These are phyloP conservation scores for Pycnonotus jocosus DNA, from an alignment of 2,113 vertebrate species.

Conservation along the genomic window DNA sequence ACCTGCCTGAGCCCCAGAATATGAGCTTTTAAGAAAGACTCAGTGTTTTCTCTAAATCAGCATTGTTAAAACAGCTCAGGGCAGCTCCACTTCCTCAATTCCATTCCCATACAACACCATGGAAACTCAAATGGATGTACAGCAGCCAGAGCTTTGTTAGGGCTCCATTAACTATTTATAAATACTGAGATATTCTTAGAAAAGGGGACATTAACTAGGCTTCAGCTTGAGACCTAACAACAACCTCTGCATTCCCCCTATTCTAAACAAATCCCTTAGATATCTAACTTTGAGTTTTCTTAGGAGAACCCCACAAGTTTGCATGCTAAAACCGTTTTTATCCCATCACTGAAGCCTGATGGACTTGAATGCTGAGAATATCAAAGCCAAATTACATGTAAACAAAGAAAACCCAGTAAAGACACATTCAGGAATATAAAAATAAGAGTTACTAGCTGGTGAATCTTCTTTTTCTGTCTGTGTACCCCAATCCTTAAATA, in stretches of 20 bases:
- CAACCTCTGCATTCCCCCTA: not conserved
- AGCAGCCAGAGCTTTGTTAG: not conserved
- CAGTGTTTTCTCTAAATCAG: not conserved
- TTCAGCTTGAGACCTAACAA: not conserved
- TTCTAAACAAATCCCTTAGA: not conserved
- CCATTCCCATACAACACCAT: not conserved
- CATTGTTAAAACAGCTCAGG: not conserved
- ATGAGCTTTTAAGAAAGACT: not conserved
- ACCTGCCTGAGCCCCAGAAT: not conserved
- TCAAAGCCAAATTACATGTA: not conserved
- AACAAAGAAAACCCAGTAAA: not conserved
- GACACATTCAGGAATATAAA: not conserved
- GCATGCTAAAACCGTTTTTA: not conserved
- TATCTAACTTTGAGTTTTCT: not conserved
- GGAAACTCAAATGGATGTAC: not conserved
- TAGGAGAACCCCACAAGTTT: not conserved
- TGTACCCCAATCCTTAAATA: slow-evolving; percentile 80
- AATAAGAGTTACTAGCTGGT: slow-evolving; percentile 60
- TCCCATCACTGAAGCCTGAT: not conserved
- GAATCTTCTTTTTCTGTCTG: slow-evolving; percentile 72
- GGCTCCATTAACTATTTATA: slow-evolving; percentile 18
- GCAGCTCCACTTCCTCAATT: not conserved
- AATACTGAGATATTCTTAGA: slow-evolving; percentile 34
- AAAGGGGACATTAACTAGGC: not conserved
- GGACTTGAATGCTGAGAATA: not conserved